Evolutionary conservation across 2,113 vertebrate genomes (phyloP).

Genomic region (Emydura subglobosa): DNA sequence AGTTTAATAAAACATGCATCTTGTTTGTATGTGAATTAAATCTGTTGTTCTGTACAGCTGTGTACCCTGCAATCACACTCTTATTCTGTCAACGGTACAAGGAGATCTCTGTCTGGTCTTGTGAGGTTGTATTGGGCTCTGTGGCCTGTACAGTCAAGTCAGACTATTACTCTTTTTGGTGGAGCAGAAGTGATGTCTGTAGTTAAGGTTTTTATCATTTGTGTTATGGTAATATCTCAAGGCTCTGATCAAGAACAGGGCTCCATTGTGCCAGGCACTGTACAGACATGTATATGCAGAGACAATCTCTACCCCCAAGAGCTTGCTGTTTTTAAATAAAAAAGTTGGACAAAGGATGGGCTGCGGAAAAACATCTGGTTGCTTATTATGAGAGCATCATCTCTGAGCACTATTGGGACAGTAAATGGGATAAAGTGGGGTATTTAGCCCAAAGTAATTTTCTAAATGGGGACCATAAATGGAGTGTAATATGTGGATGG

Average conservation of each 20-base stretch:
- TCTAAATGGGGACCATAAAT: background rate
- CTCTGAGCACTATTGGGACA: background rate
- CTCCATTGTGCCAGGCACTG: rapidly evolving
- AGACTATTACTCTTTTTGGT: background rate
- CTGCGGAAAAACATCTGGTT: background rate
- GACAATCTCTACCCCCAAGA: rapidly evolving
- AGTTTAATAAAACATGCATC: background rate
- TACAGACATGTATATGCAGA: rapidly evolving
- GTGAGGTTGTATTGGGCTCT: background rate
- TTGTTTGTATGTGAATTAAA: background rate
- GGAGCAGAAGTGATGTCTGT: background rate
- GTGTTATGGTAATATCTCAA: background rate
- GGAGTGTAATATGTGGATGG: background rate
- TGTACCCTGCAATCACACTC: background rate
- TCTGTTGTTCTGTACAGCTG: background rate
- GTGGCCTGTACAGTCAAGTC: background rate
- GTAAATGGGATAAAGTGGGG: background rate
- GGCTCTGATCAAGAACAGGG: background rate
- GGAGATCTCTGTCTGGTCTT: background rate
- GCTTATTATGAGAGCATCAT: rapidly evolving
- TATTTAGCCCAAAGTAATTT: background rate
- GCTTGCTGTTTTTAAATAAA: rapidly evolving
- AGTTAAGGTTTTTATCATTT: background rate
- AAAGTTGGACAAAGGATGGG: background rate
- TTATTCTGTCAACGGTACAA: background rate